phyloP scores from a whole-genome alignment of 2,888 invertebrate genomes.

The Drosophila multiciliata region DNA sequence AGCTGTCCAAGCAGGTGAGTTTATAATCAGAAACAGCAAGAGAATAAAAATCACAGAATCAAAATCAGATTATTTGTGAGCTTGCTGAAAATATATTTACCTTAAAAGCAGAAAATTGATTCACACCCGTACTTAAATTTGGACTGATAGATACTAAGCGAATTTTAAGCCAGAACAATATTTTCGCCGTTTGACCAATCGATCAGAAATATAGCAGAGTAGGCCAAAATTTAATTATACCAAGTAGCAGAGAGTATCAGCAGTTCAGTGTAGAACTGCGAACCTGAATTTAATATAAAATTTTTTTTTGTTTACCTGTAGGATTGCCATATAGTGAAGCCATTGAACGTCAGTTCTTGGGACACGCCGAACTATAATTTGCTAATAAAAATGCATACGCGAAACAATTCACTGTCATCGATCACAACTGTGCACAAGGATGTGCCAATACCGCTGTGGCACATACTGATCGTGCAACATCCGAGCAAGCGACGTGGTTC shows the following conservation, averaged over 20 bases:
- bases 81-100: background rate
- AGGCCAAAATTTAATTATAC: background rate
- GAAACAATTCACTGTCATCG: conserved; percentile 73
- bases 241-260: no score
- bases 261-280: background rate
- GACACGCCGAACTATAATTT: conserved; percentile 71
- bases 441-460: conserved; percentile 74
- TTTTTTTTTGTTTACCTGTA: conserved; percentile 15
- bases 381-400: conserved; percentile 46
- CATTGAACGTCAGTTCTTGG: conserved; percentile 46
- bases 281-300: background rate
- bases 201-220: background rate
- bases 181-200: background rate
- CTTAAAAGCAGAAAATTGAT: background rate
- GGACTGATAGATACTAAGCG: background rate
- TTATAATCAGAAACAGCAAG: background rate
- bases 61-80: background rate
- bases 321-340: conserved; percentile 74
- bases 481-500: conserved; percentile 26
- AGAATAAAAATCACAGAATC: background rate
- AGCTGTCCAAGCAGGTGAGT: conserved; percentile 57
- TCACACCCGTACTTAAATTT: background rate
- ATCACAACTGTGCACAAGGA: conserved; percentile 66
- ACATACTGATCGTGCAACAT: conserved; percentile 67
- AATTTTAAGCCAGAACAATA: background rate